Base-by-base conservation (phyloP, 2,113 vertebrate genomes). In the Malurus alboscapulatus region DNA sequence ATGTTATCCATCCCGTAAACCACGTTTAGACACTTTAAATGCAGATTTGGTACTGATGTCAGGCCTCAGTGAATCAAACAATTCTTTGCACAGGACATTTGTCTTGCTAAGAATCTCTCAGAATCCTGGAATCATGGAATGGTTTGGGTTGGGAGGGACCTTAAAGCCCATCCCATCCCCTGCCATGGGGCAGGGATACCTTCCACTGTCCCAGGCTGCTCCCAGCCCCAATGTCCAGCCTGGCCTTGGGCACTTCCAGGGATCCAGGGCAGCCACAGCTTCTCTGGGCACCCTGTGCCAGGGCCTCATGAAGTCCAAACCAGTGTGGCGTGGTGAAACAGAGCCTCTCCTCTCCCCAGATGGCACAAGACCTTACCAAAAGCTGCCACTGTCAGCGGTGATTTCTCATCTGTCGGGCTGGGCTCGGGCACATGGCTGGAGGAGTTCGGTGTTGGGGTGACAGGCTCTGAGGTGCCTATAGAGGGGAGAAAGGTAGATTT, bases 351-450 rank as follows among this genome's bases (percentile, higher is more conserved):
- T 32, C 32, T n/a, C 13, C 62, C 36, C 71, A 36, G 10, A 4
- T 8, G 44, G 11, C 40, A 30, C 67, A 40, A 44, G 58, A 30
- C 36, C 87, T 95, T 80, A 96, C 96, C 96, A 27, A 96, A 96
- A 59, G 96, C 96, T 86, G 93, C 96, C 84, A 96, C 79, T 0
- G 93, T 96, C 87, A 96, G 72, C 0, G 94, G 95, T 8, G 96
- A 96, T 61, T 93, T 92, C 1, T 92, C 94, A 0, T 95, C 93
- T 19, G 90, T 93, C 0, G 85, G 90, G 63, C 75, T 91, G 77
- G 96, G 85, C 17, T 7, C 25, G 1, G 91, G 66, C 47, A 91
- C 5, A 36, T 21, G 36, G 36, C 5, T 53, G 54, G 72, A 71
- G 72, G 55, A 22, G 7, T 10, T 17, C 1, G 7, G 27, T 30